Base-by-base conservation (phyloP, 2,797 vertebrate species). In the Ammospiza maritima region DNA sequence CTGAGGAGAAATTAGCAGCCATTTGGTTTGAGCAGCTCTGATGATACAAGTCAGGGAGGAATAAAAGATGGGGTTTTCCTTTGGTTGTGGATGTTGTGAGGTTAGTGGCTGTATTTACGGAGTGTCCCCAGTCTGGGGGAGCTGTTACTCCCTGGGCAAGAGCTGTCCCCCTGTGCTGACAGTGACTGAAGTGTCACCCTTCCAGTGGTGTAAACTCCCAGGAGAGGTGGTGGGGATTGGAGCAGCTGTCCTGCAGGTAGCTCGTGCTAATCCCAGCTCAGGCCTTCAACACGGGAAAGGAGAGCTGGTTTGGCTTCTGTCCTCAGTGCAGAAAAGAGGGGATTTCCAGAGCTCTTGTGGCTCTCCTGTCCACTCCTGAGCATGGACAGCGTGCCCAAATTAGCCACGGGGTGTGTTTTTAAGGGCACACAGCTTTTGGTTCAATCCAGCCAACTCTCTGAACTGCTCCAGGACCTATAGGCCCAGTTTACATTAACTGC, bases 121-220 rank as follows among this genome's bases (percentile, higher is more conserved):
- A 87, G 23, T 4, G 14, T 80, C 40, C 89, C 75, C 3, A 7
- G 44, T 61, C n/a, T 45, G 22, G 73, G 56, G 6, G 13, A 74
- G n/a, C 53, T 74, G 36, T 8, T 20, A 12, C 32, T 88, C 17
- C 25, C 4, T 0, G 2, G 36, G 25, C 0, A 0, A 56, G 40
- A 84, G 29, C 29, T 9, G 18, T 74, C 6, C 8, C 30, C 11
- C 6, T 40, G 27, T 36, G 48, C 58, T 69, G 67, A 30, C 32
- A 21, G 21, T 38, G 36, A 38, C 36, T 38, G 36, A 38, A 38
- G 36, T 26, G 50, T 38, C 0, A 1, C 78, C 51, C 11, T 32
- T 88, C 23, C 79, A 5, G 6, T 16, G 47, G 30, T 20, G 15
- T 22, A 15, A 44, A 22, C n/a, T 54, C 60, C n/a, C 7, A 4